Evolutionary conservation across 2,888 invertebrate genomes (phyloP), one percentile per base, ranked within the genome.

Genomic region (Ametastegia equiseti): DNA sequence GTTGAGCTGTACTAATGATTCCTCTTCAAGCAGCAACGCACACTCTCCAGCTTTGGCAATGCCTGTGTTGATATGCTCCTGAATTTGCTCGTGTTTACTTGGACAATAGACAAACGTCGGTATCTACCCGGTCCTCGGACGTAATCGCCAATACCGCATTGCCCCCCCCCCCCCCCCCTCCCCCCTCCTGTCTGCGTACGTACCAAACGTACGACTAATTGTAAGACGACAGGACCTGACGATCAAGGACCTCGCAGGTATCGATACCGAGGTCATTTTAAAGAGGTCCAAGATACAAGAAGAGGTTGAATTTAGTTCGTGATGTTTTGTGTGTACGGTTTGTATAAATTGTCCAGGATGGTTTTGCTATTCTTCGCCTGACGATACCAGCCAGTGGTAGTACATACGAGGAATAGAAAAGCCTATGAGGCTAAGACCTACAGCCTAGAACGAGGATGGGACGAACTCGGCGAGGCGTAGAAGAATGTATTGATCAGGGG

Each of bases 401-500:
- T n/a, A n/a, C n/a, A n/a, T n/a, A n/a, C n/a, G 36, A 54, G 36
- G 75, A n/a, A 60, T 39, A 42, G 60, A 78, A 63, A 42, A 60
- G 45, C 63, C 78, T 45, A 78, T 60, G 60, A 78, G 60, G 15
- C 42, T 45, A 50, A 78, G 63, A 78, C 78, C 78, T 78, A 42
- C 78, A 71, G 47, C 47, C 71, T 47, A 47, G 27, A 78, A 54
- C 78, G 57, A 36, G 60, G 47, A 71, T 47, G 87, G 87, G 85
- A 87, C 86, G 86, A 88, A 88, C 88, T 89, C 87, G 86, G 84
- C 87, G 89, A 89, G 87, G 86, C 89, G 89, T 87, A 88, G 87
- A 90, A 90, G 90, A 90, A 90, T 90, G 89, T 90, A 90, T 90
- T 90, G 90, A 90, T 90, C 88, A 88, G 87, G 84, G 78, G 86